Base-by-base conservation (phyloP, 2,113 vertebrate species). In the Candoia aspera region DNA sequence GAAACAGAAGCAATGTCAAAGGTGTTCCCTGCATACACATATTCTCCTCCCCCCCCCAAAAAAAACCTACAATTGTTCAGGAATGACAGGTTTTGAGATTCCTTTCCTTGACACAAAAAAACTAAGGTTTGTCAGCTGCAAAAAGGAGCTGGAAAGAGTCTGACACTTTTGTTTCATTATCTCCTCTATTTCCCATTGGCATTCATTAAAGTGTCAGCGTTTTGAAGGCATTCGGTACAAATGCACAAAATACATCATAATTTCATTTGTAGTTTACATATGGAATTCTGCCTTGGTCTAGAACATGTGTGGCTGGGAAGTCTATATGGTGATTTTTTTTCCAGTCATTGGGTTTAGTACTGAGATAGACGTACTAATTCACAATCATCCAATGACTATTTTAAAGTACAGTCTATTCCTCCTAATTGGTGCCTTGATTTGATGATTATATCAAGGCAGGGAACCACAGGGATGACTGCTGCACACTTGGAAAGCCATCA, bases 161-260 rank as follows among this genome's bases (percentile, higher is more conserved):
- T 88, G 87, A 96, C 88, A 90, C 86, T 59, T 79, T 49, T 21
- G 42, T 93, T 95, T 95, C 89, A 91, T 96, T 93, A 95, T 84
- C 90, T 92, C 91, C n/a, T 3, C 64, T 64, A 85, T 84, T 94
- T 93, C 92, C 93, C 23, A 21, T 89, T 95, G 91, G 93, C 92
- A 95, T 94, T 96, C 94, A 96, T 95, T 94, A 95, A 96, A 95
- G 95, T 1, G 24, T 93, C 93, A 93, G 8, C 90, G 53, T 6
- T 94, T 88, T 93, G 94, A 95, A 95, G 84, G 58, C 55, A 88
- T 49, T 89, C 93, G 59, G 64, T 89, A 91, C 1, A 90, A 90
- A 92, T 92, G 58, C 53, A 90, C 60, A 73, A 90, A 90, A 57
- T 57, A 86, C 83, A 90, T 57, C 49, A 68, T 92, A 68, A 92